These are phyloP conservation scores for Motacilla alba DNA, from an alignment of 2,113 vertebrate species.

Conservation along the genomic window DNA sequence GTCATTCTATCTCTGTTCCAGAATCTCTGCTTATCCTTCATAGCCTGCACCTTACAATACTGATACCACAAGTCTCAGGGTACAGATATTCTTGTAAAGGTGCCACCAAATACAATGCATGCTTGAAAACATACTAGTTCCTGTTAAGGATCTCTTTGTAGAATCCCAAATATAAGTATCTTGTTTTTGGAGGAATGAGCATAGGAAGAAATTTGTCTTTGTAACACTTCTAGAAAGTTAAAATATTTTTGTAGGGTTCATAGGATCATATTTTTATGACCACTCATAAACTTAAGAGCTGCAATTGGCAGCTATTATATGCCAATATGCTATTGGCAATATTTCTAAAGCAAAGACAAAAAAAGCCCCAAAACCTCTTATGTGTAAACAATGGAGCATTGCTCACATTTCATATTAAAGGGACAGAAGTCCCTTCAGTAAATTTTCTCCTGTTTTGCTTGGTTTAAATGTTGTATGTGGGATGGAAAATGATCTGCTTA, in stretches of 20 bases:
- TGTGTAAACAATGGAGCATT: accelerated
- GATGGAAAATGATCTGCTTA: not conserved
- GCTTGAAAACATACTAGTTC: not conserved
- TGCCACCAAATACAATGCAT: not conserved
- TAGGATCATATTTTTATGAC: not conserved
- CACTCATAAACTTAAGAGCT: not conserved
- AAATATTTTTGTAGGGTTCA: not conserved
- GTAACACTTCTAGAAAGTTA: not conserved
- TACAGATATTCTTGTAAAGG: not conserved
- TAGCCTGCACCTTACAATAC: not conserved
- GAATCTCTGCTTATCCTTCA: not conserved
- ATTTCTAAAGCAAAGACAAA: not conserved
- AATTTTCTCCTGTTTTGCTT: not conserved
- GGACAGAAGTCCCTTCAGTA: not conserved
- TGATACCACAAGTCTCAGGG: not conserved
- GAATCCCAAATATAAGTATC: not conserved
- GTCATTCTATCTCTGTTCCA: not conserved
- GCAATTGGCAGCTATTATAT: too few species aligned
- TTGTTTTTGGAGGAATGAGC: not conserved
- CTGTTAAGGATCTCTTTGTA: not conserved
- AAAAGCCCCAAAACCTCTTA: not conserved
- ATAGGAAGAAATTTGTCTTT: not conserved
- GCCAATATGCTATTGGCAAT: not conserved
- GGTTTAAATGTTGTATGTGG: not conserved
- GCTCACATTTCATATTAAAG: not conserved